Conservation (phyloP, 1,140 invertebrate species). For the Bombus soroeensis region DNA sequence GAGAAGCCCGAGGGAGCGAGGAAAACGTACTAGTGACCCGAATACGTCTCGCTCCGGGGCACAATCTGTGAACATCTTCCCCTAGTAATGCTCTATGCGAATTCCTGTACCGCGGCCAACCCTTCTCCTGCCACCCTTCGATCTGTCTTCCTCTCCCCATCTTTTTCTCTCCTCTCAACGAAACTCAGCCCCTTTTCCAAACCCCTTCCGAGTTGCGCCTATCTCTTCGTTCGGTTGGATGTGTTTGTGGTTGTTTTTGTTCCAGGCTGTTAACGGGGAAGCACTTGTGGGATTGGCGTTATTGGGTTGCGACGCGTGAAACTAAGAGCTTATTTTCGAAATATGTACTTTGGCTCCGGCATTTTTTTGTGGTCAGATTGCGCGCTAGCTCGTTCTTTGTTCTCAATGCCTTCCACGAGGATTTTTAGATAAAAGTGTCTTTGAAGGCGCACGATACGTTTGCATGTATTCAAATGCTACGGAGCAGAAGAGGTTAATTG, state of each 20-base stretch:
- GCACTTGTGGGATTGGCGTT: neutral
- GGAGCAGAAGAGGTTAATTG: neutral
- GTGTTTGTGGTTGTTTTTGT: neutral
- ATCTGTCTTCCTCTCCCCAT: neutral
- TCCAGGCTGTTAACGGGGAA: neutral
- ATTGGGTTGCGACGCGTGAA: neutral
- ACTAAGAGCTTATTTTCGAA: neutral
- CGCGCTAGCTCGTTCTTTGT: neutral
- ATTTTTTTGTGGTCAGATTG: neutral
- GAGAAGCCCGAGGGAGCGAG: constrained; percentile 45
- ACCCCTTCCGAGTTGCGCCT: neutral
- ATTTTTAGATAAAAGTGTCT: neutral
- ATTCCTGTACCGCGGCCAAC: constrained; percentile 66
- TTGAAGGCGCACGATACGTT: neutral
- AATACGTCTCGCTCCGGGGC: constrained; percentile 73
- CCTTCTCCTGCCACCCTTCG: neutral
- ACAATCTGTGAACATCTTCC: constrained; percentile 80
- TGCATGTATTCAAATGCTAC: neutral
- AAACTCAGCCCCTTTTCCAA: neutral
- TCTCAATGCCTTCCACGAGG: neutral
- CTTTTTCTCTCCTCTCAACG: neutral
- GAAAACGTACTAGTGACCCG: constrained; percentile 62
- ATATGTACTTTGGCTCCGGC: neutral
- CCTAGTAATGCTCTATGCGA: constrained; percentile 76
- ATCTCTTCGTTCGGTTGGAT: neutral